phyloP scores from a whole-genome alignment of 2,888 invertebrate species.

The Xanthia icteritia region DNA sequence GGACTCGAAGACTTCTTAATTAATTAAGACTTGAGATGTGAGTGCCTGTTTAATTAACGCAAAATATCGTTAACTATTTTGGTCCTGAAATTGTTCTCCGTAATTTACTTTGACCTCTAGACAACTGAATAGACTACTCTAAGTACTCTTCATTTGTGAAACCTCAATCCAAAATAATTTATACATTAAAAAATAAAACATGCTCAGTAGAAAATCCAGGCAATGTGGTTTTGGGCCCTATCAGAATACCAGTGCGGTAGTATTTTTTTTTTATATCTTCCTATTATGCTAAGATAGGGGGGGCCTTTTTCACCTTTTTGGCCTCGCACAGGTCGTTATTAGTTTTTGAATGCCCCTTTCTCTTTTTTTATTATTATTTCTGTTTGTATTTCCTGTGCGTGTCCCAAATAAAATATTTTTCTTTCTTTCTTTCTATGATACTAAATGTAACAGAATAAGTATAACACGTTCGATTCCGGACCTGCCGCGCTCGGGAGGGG shows the following conservation, averaged over 20 bases:
- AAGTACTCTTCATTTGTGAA: neutral
- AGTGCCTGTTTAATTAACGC: slow-evolving; percentile 67
- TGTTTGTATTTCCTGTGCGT: no score
- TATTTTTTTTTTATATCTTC: no score
- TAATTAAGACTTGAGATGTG: slow-evolving; percentile 72
- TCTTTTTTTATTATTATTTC: no score
- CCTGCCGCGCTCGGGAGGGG: slow-evolving; percentile 80
- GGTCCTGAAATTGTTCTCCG: slow-evolving; percentile 18
- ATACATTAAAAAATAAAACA: neutral
- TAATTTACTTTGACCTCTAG: slow-evolving; percentile 27
- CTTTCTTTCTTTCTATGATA: no score
- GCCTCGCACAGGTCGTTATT: no score
- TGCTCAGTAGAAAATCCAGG: neutral
- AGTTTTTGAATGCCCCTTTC: no score
- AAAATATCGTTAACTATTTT: slow-evolving; percentile 42
- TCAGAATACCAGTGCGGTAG: no score
- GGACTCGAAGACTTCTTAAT: slow-evolving; percentile 76
- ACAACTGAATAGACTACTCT: neutral
- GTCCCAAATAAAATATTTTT: no score
- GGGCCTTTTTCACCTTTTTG: no score
- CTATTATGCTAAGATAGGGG: no score
- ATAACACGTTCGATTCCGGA: slow-evolving; percentile 71
- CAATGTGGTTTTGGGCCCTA: no score
- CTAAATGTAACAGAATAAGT: slow-evolving; percentile 43
- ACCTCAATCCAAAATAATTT: neutral